phyloP scores from a whole-genome alignment of 2,113 vertebrate genomes.

The Onychorhynchus coronatus region DNA sequence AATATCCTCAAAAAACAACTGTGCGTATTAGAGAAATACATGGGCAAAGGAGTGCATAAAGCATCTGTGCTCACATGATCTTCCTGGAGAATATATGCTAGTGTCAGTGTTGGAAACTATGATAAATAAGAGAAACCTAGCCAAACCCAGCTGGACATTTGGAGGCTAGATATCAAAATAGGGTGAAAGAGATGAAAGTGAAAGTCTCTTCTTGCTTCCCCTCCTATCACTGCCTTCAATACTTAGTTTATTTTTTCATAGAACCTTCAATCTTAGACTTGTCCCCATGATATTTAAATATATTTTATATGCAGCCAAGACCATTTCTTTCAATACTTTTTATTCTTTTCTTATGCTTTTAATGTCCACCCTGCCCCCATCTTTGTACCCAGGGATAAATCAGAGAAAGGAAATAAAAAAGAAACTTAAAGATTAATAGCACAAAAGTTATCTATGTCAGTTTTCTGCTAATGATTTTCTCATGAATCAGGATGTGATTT shows the following conservation, averaged over 20 bases:
- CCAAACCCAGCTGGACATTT: not conserved
- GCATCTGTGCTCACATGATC: not conserved
- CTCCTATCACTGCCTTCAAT: not conserved
- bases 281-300: not conserved
- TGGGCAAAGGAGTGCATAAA: not conserved
- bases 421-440: not conserved
- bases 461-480: not conserved
- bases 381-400: not conserved
- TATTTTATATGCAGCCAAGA: not conserved
- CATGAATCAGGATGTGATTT: not conserved
- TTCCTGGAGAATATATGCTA: not conserved
- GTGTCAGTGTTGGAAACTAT: not conserved
- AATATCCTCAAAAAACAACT: not conserved
- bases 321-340: not conserved
- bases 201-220: not conserved
- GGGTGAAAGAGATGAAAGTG: not conserved
- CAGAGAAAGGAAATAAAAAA: not conserved
- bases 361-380: not conserved
- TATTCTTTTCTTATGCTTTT: not conserved
- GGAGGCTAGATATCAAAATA: not conserved
- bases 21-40: not conserved
- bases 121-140: not conserved
- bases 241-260: not conserved
- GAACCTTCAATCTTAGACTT: too few relatives aligned
- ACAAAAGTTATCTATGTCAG: not conserved